phyloP scores from a whole-genome alignment of 2,797 vertebrate genomes.

The Danio kyathit region DNA sequence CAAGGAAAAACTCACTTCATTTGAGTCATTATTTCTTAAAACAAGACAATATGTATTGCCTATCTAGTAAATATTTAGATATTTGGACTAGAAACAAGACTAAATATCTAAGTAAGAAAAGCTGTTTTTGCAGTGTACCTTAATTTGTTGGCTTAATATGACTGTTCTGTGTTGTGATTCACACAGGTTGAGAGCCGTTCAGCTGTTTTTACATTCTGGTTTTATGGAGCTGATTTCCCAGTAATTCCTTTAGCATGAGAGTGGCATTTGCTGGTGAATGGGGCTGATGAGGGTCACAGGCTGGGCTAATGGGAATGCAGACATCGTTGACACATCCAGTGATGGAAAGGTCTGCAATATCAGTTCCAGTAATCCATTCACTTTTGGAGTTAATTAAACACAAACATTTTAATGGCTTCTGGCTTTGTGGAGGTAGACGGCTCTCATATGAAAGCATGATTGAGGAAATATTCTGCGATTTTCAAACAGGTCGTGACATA shows the following conservation, averaged over 20 bases:
- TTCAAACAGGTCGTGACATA: not conserved
- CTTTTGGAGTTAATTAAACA: slow-evolving; percentile 60
- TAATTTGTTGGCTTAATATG: not conserved
- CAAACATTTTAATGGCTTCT: slow-evolving; percentile 31
- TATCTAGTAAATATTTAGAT: no score
- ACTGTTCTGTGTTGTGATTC: no score
- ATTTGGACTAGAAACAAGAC: no score
- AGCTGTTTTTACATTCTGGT: not conserved
- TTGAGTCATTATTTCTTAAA: no score
- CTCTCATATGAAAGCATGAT: not conserved
- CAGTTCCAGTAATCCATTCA: slow-evolving; percentile 59
- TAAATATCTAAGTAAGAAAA: no score
- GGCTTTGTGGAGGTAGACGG: not conserved
- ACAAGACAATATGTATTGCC: no score
- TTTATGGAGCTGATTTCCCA: slow-evolving; percentile 20
- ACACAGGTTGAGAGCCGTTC: not conserved
- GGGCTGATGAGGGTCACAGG: slow-evolving; percentile 47
- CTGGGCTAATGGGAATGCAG: slow-evolving; percentile 57
- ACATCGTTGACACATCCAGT: slow-evolving; percentile 59
- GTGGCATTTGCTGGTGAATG: slow-evolving; percentile 27
- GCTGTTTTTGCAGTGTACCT: no score
- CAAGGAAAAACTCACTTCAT: no score
- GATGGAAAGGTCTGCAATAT: slow-evolving; percentile 54
- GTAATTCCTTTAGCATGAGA: slow-evolving; percentile 45
- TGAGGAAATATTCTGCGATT: not conserved